Conservation (phyloP, 2,888 invertebrate species). For the Drosophila pseudotakahashii region DNA sequence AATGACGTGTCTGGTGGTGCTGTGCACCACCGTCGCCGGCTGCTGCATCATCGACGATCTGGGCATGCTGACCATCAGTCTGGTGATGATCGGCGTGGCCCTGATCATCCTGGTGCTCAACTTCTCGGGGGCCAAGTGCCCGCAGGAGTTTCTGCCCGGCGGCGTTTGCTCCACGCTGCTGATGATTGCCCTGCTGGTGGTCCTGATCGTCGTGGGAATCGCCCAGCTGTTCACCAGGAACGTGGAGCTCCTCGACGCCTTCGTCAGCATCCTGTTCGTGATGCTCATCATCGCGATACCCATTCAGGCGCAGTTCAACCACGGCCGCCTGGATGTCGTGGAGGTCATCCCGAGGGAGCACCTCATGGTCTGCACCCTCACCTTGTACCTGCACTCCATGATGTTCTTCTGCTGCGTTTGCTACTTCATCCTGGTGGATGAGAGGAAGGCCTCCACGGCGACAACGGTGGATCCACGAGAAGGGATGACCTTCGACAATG, state of each 20-base stretch:
- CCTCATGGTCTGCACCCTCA: conserved; percentile 25
- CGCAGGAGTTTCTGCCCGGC: conserved; percentile 31
- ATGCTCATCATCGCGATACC: conserved; percentile 37
- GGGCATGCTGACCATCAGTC: not conserved
- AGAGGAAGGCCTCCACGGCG: not conserved
- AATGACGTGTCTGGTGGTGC: not conserved
- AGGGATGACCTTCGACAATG: not conserved
- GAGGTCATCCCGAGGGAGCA: conserved; percentile 18
- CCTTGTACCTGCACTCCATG: conserved; percentile 28
- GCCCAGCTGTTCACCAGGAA: conserved; percentile 10
- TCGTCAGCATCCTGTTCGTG: conserved; percentile 23
- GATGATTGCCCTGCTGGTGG: conserved; percentile 14
- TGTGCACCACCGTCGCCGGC: conserved; percentile 21
- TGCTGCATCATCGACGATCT: not conserved
- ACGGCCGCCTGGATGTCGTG: conserved; percentile 21
- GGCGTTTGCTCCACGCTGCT: conserved; percentile 27
- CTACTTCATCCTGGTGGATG: conserved; percentile 20
- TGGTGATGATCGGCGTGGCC: not conserved
- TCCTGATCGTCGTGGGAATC: conserved; percentile 6
- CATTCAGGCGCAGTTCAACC: conserved; percentile 45
- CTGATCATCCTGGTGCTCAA: conserved; percentile 19
- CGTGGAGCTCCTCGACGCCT: conserved; percentile 4
- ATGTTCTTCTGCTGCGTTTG: conserved; percentile 32
- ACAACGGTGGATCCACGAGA: not conserved
- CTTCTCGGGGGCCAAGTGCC: conserved; percentile 40